Conservation (phyloP, 2,888 invertebrate genomes). For the Orthosia incerta region DNA sequence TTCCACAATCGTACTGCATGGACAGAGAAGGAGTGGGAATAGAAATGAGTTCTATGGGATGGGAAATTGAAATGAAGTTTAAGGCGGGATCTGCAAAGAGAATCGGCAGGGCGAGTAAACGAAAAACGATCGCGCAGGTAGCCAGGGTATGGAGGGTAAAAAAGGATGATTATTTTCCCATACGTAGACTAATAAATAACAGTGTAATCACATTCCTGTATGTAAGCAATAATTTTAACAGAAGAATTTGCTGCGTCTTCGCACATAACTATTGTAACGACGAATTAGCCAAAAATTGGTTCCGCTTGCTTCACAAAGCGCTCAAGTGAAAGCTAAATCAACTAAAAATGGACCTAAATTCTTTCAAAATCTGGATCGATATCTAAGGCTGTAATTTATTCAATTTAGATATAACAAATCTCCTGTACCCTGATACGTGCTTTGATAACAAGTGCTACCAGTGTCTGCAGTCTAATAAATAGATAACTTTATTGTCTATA, state of each 20-base stretch:
- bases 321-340: conserved; percentile 16
- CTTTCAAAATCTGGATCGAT: background rate
- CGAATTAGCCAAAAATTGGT: conserved; percentile 2
- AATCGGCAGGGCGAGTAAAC: too few species aligned
- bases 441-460: background rate
- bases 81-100: too few species aligned
- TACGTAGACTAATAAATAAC: conserved; percentile 14
- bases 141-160: too few species aligned
- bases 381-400: background rate
- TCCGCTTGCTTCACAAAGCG: background rate
- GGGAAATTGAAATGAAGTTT: too few species aligned
- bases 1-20: too few species aligned
- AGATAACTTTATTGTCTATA: too few species aligned
- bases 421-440: background rate
- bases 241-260: conserved; percentile 1
- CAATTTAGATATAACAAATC: background rate
- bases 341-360: background rate
- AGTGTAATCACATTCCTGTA: conserved; percentile 6
- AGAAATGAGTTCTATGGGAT: too few species aligned
- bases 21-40: too few species aligned
- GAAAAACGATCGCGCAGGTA: too few species aligned
- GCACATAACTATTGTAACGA: conserved; percentile 17
- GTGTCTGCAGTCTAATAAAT: too few species aligned
- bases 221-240: conserved; percentile 12
- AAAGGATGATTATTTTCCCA: too few species aligned